phyloP scores from a whole-genome alignment of 2,797 vertebrate species.

The Crenuchus spilurus region DNA sequence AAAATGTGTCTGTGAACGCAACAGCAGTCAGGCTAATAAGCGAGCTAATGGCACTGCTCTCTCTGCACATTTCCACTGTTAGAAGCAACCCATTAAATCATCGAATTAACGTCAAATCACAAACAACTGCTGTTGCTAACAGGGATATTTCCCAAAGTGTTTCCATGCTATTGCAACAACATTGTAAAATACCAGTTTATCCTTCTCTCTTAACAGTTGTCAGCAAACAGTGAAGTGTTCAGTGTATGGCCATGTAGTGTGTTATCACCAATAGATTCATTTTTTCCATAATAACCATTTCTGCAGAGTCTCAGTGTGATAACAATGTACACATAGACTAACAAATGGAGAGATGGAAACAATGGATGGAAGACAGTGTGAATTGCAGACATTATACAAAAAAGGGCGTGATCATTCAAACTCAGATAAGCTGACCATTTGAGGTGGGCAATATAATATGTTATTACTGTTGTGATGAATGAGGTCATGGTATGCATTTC shows the following conservation, averaged over 20 bases:
- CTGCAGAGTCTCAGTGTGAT: slow-evolving; percentile 6
- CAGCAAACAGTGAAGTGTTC: background rate
- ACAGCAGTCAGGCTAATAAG: slow-evolving; percentile 30
- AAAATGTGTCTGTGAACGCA: background rate
- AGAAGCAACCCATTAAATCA: slow-evolving; percentile 34
- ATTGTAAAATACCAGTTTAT: slow-evolving; percentile 10
- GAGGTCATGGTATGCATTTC: background rate
- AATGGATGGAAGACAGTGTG: slow-evolving; percentile 9
- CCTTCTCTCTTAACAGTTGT: slow-evolving; percentile 13
- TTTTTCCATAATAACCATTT: background rate
- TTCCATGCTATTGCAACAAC: slow-evolving; percentile 43
- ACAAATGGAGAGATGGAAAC: background rate
- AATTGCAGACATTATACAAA: slow-evolving; percentile 10
- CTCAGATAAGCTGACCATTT: background rate
- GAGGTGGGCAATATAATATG: background rate
- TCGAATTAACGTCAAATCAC: slow-evolving; percentile 38
- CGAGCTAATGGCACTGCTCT: slow-evolving; percentile 21
- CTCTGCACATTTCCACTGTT: slow-evolving; percentile 20
- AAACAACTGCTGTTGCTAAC: slow-evolving; percentile 37
- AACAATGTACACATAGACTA: background rate
- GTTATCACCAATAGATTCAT: background rate
- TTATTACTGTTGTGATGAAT: background rate
- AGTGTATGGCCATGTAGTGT: slow-evolving; percentile 4
- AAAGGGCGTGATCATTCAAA: background rate
- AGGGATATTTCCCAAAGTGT: slow-evolving; percentile 35